phyloP scores from a whole-genome alignment of 2,888 invertebrate genomes.

The Caenorhabditis afra region DNA sequence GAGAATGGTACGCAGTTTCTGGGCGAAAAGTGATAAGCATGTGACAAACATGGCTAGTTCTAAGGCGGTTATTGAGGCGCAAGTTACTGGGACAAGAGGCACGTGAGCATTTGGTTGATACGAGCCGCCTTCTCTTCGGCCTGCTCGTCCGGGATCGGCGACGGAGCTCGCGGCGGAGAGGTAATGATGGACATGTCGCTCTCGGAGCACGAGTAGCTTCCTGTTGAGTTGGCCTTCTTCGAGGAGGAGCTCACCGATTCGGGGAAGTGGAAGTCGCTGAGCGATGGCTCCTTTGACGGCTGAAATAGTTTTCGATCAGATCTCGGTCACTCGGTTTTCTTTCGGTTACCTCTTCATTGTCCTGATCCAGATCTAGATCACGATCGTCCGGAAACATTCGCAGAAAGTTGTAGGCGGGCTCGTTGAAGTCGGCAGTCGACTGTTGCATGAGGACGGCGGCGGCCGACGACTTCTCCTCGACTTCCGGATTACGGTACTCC shows the following conservation, averaged over 20 bases:
- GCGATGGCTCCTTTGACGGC: slow-evolving; percentile 16
- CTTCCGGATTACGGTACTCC: slow-evolving; percentile 4
- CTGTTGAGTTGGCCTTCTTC: slow-evolving; percentile 52
- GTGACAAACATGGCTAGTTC: slow-evolving; percentile 56
- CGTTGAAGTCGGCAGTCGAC: not conserved
- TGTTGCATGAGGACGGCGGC: not conserved
- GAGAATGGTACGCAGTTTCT: no score
- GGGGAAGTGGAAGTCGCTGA: slow-evolving; percentile 38
- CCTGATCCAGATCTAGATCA: not conserved
- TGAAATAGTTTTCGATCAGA: slow-evolving; percentile 17
- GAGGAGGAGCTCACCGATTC: slow-evolving; percentile 21
- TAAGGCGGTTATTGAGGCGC: slow-evolving; percentile 16
- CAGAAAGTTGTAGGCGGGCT: slow-evolving; percentile 15
- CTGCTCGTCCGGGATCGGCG: not conserved
- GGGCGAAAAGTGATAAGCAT: slow-evolving; percentile 51
- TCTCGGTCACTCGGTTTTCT: not conserved
- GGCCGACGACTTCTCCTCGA: not conserved
- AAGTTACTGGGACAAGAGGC: not conserved
- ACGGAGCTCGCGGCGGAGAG: slow-evolving; percentile 16
- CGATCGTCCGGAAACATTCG: slow-evolving; percentile 8
- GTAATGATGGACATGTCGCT: slow-evolving; percentile 38
- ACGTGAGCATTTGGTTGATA: slow-evolving; percentile 32
- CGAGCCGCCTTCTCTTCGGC: not conserved
- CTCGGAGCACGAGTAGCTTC: slow-evolving; percentile 46
- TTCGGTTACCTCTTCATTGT: slow-evolving; percentile 15